Conservation (phyloP, 2,113 vertebrate species). For the Epinephelus lanceolatus region DNA sequence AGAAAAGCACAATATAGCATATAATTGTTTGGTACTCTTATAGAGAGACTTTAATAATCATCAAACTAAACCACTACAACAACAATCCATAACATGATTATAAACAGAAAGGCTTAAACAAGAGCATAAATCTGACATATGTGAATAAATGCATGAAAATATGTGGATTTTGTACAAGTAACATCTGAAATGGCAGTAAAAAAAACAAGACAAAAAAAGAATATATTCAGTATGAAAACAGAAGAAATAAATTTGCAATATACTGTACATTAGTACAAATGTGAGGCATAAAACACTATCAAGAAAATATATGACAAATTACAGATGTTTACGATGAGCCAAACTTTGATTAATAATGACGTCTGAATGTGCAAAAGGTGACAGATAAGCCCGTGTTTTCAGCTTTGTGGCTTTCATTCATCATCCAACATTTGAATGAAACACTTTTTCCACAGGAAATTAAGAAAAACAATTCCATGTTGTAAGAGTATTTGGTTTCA, state of each 20-base stretch:
- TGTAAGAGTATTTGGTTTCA: neutral
- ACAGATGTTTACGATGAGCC: neutral
- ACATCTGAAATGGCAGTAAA: too few relatives aligned
- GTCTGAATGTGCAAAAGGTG: neutral
- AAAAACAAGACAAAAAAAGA: neutral
- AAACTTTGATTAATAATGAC: neutral
- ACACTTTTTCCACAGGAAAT: neutral
- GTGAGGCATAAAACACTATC: neutral
- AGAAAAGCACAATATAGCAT: neutral
- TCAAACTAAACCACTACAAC: neutral
- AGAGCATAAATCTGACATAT: neutral
- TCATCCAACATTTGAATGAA: neutral
- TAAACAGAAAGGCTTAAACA: neutral
- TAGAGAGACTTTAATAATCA: neutral
- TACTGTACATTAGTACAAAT: neutral
- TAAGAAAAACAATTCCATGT: neutral
- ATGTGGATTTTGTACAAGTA: neutral
- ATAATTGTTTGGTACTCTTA: neutral
- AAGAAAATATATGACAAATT: neutral
- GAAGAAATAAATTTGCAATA: neutral
- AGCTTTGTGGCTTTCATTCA: neutral
- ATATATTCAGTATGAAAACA: neutral
- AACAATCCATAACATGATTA: neutral
- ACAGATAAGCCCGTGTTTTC: neutral
- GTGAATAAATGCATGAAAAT: neutral